Base-by-base conservation (phyloP, 2,797 vertebrate species). In the Sebastes kiyomatsui region DNA sequence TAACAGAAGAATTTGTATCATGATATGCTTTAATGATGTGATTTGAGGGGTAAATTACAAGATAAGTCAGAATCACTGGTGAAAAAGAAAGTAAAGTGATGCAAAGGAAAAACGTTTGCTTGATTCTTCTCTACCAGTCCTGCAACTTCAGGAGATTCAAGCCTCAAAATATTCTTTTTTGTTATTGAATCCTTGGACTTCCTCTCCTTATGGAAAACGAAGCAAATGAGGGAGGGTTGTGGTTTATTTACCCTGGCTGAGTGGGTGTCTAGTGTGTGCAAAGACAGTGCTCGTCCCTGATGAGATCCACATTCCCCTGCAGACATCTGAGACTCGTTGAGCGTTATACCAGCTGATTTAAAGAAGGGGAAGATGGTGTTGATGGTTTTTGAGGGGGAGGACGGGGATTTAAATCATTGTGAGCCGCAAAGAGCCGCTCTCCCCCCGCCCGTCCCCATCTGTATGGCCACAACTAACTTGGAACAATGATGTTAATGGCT, bases 241-340 rank as follows among this genome's bases (percentile, higher is more conserved):
- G 90, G 87, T 88, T 92, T 90, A 84, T 89, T 96, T 95, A 85
- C 89, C 82, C 94, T 93, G 92, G 91, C 92, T 67, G 68, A 66
- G 87, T 46, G 58, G 87, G 93, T 87, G 88, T 88, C 89, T 88
- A 68, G 70, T 80, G 77, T 88, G 88, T 81, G 84, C 85, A 77
- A 77, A 87, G 91, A 88, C 85, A 67, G 71, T 62, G 49, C 82
- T 82, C 32, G 35, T 88, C 62, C 66, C 80, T 86, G 92, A 93
- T 90, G 92, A 88, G 90, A 87, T 81, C 86, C 90, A 92, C 93
- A 93, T 67, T 87, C 83, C 91, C 77, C 55, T 56, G 23, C n/a
- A 76, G 90, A 91, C 90, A 93, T 93, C 91, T 85, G 94, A 94
- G 92, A 87, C 74, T 87, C 81, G 88, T 81, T 93, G 92, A 93